Base-by-base conservation (phyloP, 2,888 invertebrate species). In the Chalcosyrphus nemorum region DNA sequence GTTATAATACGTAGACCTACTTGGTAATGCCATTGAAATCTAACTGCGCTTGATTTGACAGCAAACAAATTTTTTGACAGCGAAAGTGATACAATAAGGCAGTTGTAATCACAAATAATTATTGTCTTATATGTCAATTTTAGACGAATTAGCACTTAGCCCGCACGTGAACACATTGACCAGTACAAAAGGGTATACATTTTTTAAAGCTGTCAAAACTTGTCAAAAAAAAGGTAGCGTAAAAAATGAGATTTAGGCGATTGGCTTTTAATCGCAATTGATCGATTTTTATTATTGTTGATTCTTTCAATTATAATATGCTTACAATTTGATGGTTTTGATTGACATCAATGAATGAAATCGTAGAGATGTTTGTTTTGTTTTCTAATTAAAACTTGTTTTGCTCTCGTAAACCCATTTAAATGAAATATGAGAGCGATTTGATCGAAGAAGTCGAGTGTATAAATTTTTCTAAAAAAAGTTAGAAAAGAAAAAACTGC, bases 261-360 rank as follows among this genome's bases (percentile, higher is more conserved):
- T 59, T 13, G 24, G 7, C 11, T 41, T 57, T 52, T 52, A 41
- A 72, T 61, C 15, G 41, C 41, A 21, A 72, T 41, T 61, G 72
- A 72, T 52, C 47, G 52, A 52, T 17, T 17, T 47, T 66, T 68
- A 66, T 66, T 71, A 43, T 72, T 65, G 78, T 66, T 65, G 52
- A 66, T 35, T 80, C 50, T 21, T 59, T 80, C 15, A 59, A 74
- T 43, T 66, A 47, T 13, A 70, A 32, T 41, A 41, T 56, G 13
- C 7, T 24, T n/a, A 4, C n/a, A 21, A 32, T 13, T 52, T 45
- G 50, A 13, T 54, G 68, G 17, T 68, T 57, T 65, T 74, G 54
- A 65, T 17, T 65, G 54, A 56, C 63, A 74, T 7, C 13, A 4
- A 43, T 9, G n/a, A 27, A 7, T 21, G 5, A 9, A 15, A 11